phyloP scores from a whole-genome alignment of 2,797 vertebrate genomes.

The Eulemur coronatus region DNA sequence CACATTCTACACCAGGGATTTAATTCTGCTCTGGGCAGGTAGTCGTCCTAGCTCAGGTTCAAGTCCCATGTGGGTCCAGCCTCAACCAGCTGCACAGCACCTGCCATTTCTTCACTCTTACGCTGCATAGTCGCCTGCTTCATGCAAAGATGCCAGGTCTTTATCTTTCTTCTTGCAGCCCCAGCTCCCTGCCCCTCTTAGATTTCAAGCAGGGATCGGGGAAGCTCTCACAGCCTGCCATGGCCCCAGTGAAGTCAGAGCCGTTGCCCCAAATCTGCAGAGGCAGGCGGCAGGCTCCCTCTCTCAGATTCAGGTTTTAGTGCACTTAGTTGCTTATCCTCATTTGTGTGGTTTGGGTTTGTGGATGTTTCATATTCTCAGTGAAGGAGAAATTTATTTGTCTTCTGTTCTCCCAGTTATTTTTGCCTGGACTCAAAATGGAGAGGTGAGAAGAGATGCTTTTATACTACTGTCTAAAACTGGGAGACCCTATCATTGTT shows the following conservation, averaged over 20 bases:
- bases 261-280: neutral
- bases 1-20: neutral
- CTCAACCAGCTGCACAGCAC: accelerated
- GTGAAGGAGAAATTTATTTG: neutral
- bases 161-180: neutral
- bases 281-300: accelerated
- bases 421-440: neutral
- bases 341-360: neutral
- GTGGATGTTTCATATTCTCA: neutral
- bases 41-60: neutral
- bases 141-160: neutral
- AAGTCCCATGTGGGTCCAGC: neutral
- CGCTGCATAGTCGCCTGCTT: neutral
- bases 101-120: neutral
- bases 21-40: neutral
- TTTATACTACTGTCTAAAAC: neutral
- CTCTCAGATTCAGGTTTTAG: neutral
- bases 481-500: neutral
- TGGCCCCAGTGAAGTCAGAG: accelerated
- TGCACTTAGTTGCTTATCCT: neutral
- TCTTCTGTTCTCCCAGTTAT: neutral
- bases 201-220: neutral
- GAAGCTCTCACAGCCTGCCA: neutral
- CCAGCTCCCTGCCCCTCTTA: neutral
- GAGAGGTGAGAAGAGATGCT: neutral